Base-by-base conservation (phyloP, 2,888 invertebrate species). In the Limnephilus marmoratus region DNA sequence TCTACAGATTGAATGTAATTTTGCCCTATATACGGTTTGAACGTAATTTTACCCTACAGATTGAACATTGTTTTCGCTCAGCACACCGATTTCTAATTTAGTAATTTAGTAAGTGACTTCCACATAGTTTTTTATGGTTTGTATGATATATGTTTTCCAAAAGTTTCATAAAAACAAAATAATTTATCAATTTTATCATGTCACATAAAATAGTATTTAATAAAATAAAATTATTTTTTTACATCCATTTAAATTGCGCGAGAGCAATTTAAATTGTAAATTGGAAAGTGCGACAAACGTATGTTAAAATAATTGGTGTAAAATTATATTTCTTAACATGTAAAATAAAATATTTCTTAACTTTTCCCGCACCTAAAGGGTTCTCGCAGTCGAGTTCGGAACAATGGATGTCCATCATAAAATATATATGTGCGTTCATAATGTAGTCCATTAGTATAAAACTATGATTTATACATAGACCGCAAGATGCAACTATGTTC, bases 401-500 rank as follows among this genome's bases (percentile, higher is more conserved):
- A 91, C 91, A 91, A 91, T 89, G 85, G 82, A n/a, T 45, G 80
- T 80, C 82, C 89, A 34, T 83, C 91, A 83, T 85, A 89, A 91
- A 91, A 87, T 82, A 68, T 83, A 81, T 87, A 81, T 29, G 83
- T 82, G 81, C 82, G 89, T 80, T 89, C 89, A 89, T 89, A 91
- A 91, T 91, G 80, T 37, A 85, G 80, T 41, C 91, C 83, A 89
- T 91, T 91, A 91, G 91, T 83, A 91, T 87, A 91, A 91, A 87
- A 87, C 87, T 87, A 91, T 91, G 91, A 91, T 91, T 91, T 91
- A 91, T 91, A 31, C 34, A 41, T 37, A 80, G 80, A 90, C 81
- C 85, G 68, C 92, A 92, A 41, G 80, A 68, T 92, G 90, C 90
- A 90, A 92, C 91, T 90, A 90, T 92, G 80, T 90, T 92, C 85